These are phyloP conservation scores for Cephalophus harveyi DNA, from an alignment of 2,113 vertebrate genomes.

Conservation along the genomic window DNA sequence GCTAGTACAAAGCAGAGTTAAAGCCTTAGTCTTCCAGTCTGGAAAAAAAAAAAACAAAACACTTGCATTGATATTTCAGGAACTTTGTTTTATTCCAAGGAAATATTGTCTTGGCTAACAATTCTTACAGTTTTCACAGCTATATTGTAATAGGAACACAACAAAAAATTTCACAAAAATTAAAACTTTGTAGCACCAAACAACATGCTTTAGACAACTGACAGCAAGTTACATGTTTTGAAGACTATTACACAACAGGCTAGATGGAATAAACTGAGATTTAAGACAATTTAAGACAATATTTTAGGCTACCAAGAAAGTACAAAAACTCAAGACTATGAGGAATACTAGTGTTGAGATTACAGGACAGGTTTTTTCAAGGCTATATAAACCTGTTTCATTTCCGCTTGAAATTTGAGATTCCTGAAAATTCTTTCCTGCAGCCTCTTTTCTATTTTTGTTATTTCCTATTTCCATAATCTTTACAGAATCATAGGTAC, in stretches of 20 bases:
- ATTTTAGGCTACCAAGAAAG: constrained; percentile 91
- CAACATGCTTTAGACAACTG: constrained; percentile 89
- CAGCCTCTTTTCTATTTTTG: constrained; percentile 78
- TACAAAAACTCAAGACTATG: constrained; percentile 97
- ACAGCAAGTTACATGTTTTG: constrained; percentile 86
- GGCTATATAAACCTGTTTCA: constrained; percentile 87
- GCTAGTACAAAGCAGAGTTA: constrained; percentile 40
- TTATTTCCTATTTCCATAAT: constrained; percentile 48
- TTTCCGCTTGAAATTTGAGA: constrained; percentile 84
- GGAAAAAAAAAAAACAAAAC: background rate
- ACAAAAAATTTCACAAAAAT: constrained; percentile 92
- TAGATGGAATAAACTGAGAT: constrained; percentile 86
- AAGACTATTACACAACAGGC: constrained; percentile 89
- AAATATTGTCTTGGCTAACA: constrained; percentile 80
- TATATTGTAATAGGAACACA: constrained; percentile 89
- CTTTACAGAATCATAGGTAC: background rate
- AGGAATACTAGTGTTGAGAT: constrained; percentile 93
- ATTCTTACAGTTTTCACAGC: constrained; percentile 85
- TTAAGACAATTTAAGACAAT: constrained; percentile 86
- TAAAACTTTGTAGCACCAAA: constrained; percentile 93
- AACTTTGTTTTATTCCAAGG: constrained; percentile 74
- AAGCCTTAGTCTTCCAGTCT: constrained; percentile 15
- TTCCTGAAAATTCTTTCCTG: constrained; percentile 82
- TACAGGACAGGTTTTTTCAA: constrained; percentile 86
- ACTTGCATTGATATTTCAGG: constrained; percentile 81